These are phyloP conservation scores for Hydrochoerus hydrochaeris DNA, from an alignment of 2,113 vertebrate species.

Conservation along the genomic window DNA sequence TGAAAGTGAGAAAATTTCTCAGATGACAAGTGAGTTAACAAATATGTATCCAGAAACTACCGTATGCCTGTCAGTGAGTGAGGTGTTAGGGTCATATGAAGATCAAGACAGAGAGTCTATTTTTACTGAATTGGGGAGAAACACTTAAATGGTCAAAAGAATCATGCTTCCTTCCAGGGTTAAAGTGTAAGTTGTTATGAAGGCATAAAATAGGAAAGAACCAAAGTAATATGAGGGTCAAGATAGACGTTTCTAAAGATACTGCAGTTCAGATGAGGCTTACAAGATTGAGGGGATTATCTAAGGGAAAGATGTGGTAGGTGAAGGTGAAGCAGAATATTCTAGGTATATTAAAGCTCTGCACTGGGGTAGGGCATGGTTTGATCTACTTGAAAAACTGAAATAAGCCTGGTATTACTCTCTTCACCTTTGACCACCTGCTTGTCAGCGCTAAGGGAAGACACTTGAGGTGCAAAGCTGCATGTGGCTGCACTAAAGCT, in stretches of 20 bases:
- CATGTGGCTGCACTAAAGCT: not conserved
- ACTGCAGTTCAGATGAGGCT: not conserved
- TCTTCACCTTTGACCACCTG: not conserved
- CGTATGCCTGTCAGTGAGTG: not conserved
- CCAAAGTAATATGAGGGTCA: constrained; percentile 14
- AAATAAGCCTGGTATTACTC: not conserved
- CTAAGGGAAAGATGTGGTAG: not conserved
- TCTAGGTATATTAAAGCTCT: not conserved
- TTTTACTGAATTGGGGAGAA: constrained; percentile 43
- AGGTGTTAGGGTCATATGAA: not conserved
- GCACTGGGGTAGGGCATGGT: not conserved
- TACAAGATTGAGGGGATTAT: not conserved
- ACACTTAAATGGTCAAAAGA: not conserved
- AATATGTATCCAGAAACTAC: not conserved
- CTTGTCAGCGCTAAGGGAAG: not conserved
- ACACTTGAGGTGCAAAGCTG: not conserved
- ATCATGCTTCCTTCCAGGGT: not conserved
- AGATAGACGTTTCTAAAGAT: constrained; percentile 34
- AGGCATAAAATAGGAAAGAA: constrained; percentile 2
- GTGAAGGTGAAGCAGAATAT: not conserved
- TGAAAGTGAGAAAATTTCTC: constrained; percentile 12
- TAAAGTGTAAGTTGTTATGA: constrained; percentile 41
- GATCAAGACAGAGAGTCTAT: not conserved
- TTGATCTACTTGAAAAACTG: not conserved
- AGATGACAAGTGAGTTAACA: constrained; percentile 19